Conservation (phyloP, 2,888 invertebrate genomes). For the Synanthedon myopaeformis region DNA sequence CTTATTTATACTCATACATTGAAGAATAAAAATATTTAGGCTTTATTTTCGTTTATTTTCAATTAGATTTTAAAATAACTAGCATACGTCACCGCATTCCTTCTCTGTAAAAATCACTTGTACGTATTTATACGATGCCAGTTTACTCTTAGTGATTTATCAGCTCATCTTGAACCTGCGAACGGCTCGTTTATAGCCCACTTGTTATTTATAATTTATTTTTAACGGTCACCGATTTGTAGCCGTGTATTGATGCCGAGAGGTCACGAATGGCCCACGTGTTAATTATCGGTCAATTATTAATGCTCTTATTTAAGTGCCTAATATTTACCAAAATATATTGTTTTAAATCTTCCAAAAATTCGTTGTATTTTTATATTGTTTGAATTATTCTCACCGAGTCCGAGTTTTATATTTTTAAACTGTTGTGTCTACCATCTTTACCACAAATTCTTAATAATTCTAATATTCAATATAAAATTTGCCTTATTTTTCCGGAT, state of each 20-base stretch:
- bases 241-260: slow-evolving; percentile 24
- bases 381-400: too few species aligned
- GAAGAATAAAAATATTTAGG: too few species aligned
- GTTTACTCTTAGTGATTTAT: slow-evolving; percentile 50
- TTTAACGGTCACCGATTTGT: slow-evolving; percentile 66
- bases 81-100: slow-evolving; percentile 35
- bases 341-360: too few species aligned
- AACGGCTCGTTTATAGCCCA: slow-evolving; percentile 64
- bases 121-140: not conserved
- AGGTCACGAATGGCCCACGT: slow-evolving; percentile 22
- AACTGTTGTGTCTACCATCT: too few species aligned
- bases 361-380: too few species aligned
- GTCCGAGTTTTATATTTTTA: too few species aligned
- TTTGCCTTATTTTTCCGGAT: too few species aligned
- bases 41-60: too few species aligned
- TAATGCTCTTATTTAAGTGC: slow-evolving; percentile 7
- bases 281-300: slow-evolving; percentile 27
- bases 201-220: slow-evolving; percentile 71
- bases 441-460: too few species aligned
- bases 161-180: slow-evolving; percentile 64
- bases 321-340: not conserved
- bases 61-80: not conserved
- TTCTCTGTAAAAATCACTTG: slow-evolving; percentile 44
- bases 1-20: too few species aligned
- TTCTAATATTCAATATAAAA: too few species aligned